phyloP scores from a whole-genome alignment of 2,113 vertebrate species.

The Menidia beryllina region DNA sequence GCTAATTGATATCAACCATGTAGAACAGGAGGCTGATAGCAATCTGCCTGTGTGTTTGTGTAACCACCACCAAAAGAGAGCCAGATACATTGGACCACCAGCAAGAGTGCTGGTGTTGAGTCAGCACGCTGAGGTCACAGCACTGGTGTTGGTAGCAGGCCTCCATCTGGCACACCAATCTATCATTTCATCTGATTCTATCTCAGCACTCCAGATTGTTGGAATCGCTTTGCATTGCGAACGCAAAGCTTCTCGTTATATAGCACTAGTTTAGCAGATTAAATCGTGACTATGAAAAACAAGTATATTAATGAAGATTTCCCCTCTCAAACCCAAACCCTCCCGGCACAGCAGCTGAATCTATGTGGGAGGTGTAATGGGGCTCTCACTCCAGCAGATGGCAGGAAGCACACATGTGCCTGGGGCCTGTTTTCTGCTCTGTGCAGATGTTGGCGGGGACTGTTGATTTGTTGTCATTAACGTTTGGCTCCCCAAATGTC shows the following conservation, averaged over 20 bases:
- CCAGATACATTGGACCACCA: conserved; percentile 48
- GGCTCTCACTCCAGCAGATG: conserved; percentile 65
- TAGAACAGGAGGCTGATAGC: conserved; percentile 51
- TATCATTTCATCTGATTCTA: conserved; percentile 53
- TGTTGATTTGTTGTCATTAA: conserved; percentile 18
- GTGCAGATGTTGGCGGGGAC: conserved; percentile 17
- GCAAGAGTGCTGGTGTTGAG: conserved; percentile 50
- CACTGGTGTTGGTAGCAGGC: conserved; percentile 54
- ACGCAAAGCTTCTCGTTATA: conserved; percentile 49
- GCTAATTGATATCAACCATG: conserved; percentile 63
- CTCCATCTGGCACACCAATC: conserved; percentile 53
- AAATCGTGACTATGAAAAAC: background rate
- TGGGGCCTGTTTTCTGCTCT: background rate
- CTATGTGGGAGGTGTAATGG: conserved; percentile 32
- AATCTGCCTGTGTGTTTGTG: conserved; percentile 52
- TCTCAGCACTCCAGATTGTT: conserved; percentile 17
- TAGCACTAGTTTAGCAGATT: conserved; percentile 28
- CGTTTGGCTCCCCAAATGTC: conserved; percentile 30
- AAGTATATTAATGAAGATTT: background rate
- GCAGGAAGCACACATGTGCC: conserved; percentile 54
- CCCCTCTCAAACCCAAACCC: background rate
- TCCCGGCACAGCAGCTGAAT: background rate
- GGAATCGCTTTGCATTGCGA: conserved; percentile 27
- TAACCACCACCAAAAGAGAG: conserved; percentile 28
- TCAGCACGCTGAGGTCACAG: conserved; percentile 64